Base-by-base conservation (phyloP, 2,888 invertebrate genomes). In the Noctua pronuba region DNA sequence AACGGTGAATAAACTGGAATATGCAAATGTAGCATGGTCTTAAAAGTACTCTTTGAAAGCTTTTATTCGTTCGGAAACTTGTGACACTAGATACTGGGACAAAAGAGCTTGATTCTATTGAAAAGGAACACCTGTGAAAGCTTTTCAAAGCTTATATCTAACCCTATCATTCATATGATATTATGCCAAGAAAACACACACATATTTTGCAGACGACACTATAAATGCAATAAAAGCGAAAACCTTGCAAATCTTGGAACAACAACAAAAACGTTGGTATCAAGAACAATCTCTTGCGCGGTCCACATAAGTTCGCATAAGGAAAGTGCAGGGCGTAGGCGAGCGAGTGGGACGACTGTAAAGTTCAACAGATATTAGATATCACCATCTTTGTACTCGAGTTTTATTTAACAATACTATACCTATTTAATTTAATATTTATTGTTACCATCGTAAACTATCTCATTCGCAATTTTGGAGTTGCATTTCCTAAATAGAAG, bases 271-370 rank as follows among this genome's bases (percentile, higher is more conserved):
- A 65, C 70, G n/a, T 72, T 41, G 31, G 13, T 79, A 81, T 68
- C 69, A 38, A 64, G 49, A 80, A 60, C 52, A 49, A 78, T 69
- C 77, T 80, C 52, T 79, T 52, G 73, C 73, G 55, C 76, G 65
- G 68, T 82, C 67, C 46, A 75, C 55, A 55, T 58, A 52, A 35
- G 65, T 77, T 82, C 80, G 81, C 75, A 55, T 81, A 85, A 67
- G 87, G 87, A 87, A 86, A 89, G 80, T 88, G 87, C 89, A 85
- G 28, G 69, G 49, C 69, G 89, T 87, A 70, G 89, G 89, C 76
- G 86, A 28, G 67, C 46, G 80, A n/a, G 88, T 89, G 83, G 89
- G 88, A 49, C 28, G 80, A 10, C 70, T 75, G 73, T 80, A 87
- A 87, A 89, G 89, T 88, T 89, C 86, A 87, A 41, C 28, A 28